phyloP scores from a whole-genome alignment of 2,888 invertebrate genomes.

The Coecobrya sp. region DNA sequence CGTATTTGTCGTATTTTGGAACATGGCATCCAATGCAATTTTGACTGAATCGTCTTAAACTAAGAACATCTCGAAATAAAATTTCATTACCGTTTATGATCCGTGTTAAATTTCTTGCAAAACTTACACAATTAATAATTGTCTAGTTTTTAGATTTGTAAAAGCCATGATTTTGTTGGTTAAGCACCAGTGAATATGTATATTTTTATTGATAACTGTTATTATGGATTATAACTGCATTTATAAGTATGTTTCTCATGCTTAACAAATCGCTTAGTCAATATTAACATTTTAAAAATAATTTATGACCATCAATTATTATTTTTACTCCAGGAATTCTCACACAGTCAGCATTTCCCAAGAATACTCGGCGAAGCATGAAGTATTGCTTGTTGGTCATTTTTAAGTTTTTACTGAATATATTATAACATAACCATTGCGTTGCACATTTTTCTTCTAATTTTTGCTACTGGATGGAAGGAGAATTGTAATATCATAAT shows the following conservation, averaged over 20 bases:
- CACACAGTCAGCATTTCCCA: background rate
- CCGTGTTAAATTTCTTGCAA: background rate
- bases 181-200: background rate
- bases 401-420: background rate
- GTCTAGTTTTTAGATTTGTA: background rate
- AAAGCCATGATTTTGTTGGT: background rate
- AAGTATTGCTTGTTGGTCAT: background rate
- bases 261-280: constrained; percentile 64
- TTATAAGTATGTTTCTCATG: constrained; percentile 18
- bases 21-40: no score
- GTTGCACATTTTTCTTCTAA: no score
- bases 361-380: background rate
- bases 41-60: no score
- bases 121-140: background rate
- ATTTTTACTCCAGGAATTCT: constrained; percentile 31
- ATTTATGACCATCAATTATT: constrained; percentile 23
- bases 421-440: no score
- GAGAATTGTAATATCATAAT: no score
- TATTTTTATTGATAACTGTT: background rate
- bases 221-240: background rate
- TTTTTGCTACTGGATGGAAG: no score
- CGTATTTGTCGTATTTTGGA: no score
- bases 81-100: no score
- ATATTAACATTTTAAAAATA: constrained; percentile 64
- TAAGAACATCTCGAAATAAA: no score